Conservation (phyloP, 2,888 invertebrate species). For the Noctua comes region DNA sequence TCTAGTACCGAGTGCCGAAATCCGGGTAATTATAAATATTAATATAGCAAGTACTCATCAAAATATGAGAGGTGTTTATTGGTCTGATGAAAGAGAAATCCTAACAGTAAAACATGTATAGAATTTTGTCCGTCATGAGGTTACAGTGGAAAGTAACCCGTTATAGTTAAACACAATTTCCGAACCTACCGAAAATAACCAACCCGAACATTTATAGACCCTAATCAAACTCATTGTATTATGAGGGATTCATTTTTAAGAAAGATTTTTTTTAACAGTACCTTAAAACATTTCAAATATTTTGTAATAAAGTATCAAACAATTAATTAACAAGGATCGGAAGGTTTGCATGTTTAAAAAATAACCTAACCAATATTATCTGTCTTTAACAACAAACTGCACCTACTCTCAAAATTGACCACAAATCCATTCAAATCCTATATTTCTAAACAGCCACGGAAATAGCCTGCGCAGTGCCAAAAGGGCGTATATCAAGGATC, state of each 20-base stretch:
- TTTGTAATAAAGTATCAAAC: background rate
- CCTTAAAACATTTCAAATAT: background rate
- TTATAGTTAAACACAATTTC: background rate
- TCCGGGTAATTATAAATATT: constrained; percentile 15
- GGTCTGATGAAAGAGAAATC: background rate
- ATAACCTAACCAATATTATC: background rate
- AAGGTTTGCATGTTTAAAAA: background rate
- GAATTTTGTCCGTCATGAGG: background rate
- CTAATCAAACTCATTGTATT: background rate
- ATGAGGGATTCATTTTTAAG: background rate
- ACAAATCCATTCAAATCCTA: constrained; percentile 29
- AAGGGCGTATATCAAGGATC: constrained; percentile 67
- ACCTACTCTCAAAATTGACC: constrained; percentile 41
- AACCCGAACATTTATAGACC: background rate
- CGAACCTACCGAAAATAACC: no score
- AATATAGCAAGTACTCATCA: background rate
- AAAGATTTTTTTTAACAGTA: background rate
- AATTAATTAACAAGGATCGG: background rate
- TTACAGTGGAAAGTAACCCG: background rate
- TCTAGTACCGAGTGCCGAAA: constrained; percentile 43
- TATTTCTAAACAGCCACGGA: constrained; percentile 57
- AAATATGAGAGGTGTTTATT: background rate
- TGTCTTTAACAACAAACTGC: constrained; percentile 13
- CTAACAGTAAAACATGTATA: background rate
- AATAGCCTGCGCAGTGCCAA: constrained; percentile 42